Evolutionary conservation across 2,113 vertebrate species (phyloP).

Genomic region (Mesembrinibis cayennensis): DNA sequence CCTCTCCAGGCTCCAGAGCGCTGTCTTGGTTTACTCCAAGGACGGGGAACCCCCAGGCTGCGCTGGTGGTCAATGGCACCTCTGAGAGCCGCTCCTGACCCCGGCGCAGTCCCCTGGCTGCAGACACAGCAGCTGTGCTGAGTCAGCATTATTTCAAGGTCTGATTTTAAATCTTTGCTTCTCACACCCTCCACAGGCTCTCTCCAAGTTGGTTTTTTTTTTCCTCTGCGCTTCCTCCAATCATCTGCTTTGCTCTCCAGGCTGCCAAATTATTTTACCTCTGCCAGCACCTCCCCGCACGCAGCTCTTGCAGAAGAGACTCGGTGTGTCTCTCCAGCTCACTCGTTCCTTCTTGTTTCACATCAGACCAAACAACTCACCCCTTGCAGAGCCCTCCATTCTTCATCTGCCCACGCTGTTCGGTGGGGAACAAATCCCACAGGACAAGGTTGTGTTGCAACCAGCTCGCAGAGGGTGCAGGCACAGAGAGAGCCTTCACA

Average conservation of each 20-base stretch:
- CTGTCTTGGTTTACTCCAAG: neutral
- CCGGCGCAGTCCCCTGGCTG: neutral
- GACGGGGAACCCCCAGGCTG: neutral
- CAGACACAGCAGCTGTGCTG: neutral
- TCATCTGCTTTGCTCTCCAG: neutral
- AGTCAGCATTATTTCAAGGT: neutral
- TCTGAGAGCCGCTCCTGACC: neutral
- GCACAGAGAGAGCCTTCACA: neutral
- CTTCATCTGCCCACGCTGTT: neutral
- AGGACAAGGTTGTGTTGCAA: neutral
- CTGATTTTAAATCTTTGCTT: conserved; percentile 16
- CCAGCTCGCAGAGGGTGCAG: neutral
- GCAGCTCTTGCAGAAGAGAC: neutral
- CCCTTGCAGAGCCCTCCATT: neutral
- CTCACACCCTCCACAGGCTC: conserved; percentile 15
- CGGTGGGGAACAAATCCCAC: neutral
- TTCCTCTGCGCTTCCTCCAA: neutral
- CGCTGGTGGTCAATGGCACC: fast-evolving
- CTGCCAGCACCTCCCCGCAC: neutral
- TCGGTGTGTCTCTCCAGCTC: neutral
- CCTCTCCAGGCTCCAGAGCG: neutral
- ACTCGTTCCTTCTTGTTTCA: neutral
- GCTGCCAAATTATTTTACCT: neutral
- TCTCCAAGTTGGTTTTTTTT: neutral
- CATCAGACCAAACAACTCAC: neutral